These are phyloP conservation scores for Blastobasis lacticolella DNA, from an alignment of 2,888 invertebrate genomes.

Conservation along the genomic window DNA sequence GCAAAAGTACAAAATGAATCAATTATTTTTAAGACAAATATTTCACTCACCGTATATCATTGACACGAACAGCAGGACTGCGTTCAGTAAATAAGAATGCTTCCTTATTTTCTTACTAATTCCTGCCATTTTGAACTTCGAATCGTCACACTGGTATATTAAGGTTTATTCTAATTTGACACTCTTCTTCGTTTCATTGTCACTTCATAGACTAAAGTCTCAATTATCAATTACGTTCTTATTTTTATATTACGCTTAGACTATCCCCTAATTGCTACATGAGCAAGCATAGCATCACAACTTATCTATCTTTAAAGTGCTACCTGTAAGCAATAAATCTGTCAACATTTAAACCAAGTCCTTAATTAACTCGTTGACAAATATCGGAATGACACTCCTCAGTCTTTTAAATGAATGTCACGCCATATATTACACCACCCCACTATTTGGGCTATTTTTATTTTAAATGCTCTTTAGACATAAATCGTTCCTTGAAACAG, in stretches of 20 bases:
- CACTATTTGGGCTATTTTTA: conserved; percentile 48
- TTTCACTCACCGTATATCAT: conserved; percentile 65
- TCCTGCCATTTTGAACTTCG: conserved; percentile 44
- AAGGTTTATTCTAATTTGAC: conserved; percentile 42
- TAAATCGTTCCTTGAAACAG: conserved; percentile 36
- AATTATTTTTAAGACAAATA: too few species aligned
- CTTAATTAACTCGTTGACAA: conserved; percentile 64
- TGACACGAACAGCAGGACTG: conserved; percentile 51
- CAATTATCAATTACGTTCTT: conserved; percentile 23
- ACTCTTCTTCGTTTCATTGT: conserved; percentile 51
- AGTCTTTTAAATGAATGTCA: conserved; percentile 48
- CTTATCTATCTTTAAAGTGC: conserved; percentile 34
- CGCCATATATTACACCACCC: conserved; percentile 48
- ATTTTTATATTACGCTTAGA: conserved; percentile 20
- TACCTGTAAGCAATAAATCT: conserved; percentile 49
- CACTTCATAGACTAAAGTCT: conserved; percentile 35
- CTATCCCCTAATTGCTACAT: conserved; percentile 29
- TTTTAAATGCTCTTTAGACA: conserved; percentile 33
- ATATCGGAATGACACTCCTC: conserved; percentile 53
- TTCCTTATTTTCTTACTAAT: conserved; percentile 49
- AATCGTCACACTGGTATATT: conserved; percentile 18
- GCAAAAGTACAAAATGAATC: too few species aligned
- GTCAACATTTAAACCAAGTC: conserved; percentile 50
- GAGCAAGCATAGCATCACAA: conserved; percentile 44
- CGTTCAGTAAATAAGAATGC: conserved; percentile 60